Percentiles rank a stretch among this genome's conserved stretches.
These are phyloP conservation scores for Proteles cristata DNA, from an alignment of 2,113 vertebrate genomes.

Conservation along the genomic window DNA sequence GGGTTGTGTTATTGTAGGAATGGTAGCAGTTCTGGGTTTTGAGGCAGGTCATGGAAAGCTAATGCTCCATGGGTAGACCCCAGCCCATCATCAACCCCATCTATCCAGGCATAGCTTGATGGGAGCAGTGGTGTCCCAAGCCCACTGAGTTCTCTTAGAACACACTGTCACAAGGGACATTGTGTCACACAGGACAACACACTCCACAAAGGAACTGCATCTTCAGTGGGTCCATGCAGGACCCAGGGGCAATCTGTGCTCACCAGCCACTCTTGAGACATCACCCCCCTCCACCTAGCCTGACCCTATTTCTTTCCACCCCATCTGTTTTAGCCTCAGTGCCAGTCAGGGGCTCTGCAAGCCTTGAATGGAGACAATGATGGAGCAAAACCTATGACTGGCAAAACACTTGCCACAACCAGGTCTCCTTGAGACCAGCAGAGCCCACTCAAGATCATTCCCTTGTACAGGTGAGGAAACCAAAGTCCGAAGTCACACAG, in stretches of 20 bases:
- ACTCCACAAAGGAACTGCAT: neutral
- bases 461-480: neutral
- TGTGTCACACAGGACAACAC: too few relatives aligned
- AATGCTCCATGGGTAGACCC: neutral
- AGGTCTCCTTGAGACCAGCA: neutral
- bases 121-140: neutral
- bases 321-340: neutral
- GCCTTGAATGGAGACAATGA: accelerated
- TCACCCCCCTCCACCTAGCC: neutral
- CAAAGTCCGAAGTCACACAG: neutral
- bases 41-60: neutral
- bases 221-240: neutral
- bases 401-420: neutral
- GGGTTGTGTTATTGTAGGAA: neutral
- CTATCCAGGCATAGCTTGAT: neutral
- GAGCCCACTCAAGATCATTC: neutral
- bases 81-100: neutral
- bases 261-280: neutral
- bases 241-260: neutral
- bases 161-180: neutral
- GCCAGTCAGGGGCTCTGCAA: neutral
- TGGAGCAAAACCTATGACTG: neutral
- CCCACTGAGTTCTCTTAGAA: neutral
- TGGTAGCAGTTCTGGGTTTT: neutral
- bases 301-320: neutral